Evolutionary conservation across 2,888 invertebrate species (phyloP), one percentile per base, ranked within the genome.

Genomic region (Odontomyia ornata): DNA sequence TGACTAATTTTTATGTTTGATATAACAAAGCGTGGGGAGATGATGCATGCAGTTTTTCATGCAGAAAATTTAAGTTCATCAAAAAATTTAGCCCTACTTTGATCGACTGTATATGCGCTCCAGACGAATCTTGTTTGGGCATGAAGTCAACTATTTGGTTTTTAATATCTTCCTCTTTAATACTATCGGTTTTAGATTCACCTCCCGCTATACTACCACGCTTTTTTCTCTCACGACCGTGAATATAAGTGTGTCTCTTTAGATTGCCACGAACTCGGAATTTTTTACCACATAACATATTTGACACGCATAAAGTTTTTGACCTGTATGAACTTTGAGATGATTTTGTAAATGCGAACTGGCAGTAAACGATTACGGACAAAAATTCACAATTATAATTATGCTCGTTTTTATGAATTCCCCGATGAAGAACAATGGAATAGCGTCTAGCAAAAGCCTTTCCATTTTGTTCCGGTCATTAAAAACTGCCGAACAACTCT

Each of bases 241-340:
- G 43, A n/a, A n/a, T n/a, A n/a, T n/a, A n/a, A n/a, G n/a, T n/a
- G n/a, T n/a, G n/a, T n/a, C n/a, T n/a, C n/a, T n/a, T n/a, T n/a
- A n/a, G n/a, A n/a, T 47, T 96, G 21, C 94, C 94, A 1, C 92
- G 89, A 0, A 94, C 93, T 4, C 96, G 90, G 87, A 96, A 96
- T 30, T 91, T 91, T 83, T 95, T 96, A 0, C 91, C 92, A n/a
- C n/a, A n/a, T n/a, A n/a, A 84, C 96, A 96, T 0, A 92, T 88
- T 0, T 89, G 86, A 82, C 95, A 95, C 7, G 90, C 89, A 85
- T 94, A 91, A 0, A 95, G 95, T 80, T 92, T 93, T 83, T 93
- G 93, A 91, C 93, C 95, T 18, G 96, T 96, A 82, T 96, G 96
- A 77, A 95, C 94, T 88, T n/a, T n/a, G n/a, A n/a, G n/a, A n/a